These are phyloP conservation scores for Amazonetta brasiliensis DNA, from an alignment of 2,797 vertebrate genomes.

Conservation along the genomic window DNA sequence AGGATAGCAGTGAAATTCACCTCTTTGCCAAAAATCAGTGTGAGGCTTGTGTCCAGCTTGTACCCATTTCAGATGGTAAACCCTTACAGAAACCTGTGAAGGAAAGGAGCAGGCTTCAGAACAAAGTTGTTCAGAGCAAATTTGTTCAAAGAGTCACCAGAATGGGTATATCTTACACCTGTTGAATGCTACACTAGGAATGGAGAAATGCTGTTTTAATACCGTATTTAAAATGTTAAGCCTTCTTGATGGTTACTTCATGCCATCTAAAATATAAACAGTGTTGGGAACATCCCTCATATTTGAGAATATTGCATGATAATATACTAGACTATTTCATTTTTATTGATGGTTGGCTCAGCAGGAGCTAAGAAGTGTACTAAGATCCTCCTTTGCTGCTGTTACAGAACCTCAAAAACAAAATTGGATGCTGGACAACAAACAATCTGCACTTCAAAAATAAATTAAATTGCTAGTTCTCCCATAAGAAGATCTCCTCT, in stretches of 20 bases:
- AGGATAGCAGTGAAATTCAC: not conserved
- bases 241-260: not conserved
- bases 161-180: not conserved
- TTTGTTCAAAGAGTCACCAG: not conserved
- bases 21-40: not conserved
- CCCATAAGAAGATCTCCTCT: not conserved
- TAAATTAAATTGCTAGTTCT: not conserved
- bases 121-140: not conserved
- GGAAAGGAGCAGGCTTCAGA: not conserved
- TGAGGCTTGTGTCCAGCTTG: not conserved
- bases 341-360: constrained; percentile 36
- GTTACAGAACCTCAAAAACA: not conserved
- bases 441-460: constrained; percentile 6
- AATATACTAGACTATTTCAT: not conserved
- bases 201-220: not conserved
- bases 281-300: not conserved
- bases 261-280: not conserved
- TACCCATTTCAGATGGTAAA: rapidly evolving
- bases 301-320: not conserved
- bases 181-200: not conserved
- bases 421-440: not conserved
- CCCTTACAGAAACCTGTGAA: not conserved
- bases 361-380: constrained; percentile 6
- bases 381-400: not conserved
- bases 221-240: not conserved